Base-by-base conservation (phyloP, 1,140 invertebrate species). In the Alviniconcha marisindica region DNA sequence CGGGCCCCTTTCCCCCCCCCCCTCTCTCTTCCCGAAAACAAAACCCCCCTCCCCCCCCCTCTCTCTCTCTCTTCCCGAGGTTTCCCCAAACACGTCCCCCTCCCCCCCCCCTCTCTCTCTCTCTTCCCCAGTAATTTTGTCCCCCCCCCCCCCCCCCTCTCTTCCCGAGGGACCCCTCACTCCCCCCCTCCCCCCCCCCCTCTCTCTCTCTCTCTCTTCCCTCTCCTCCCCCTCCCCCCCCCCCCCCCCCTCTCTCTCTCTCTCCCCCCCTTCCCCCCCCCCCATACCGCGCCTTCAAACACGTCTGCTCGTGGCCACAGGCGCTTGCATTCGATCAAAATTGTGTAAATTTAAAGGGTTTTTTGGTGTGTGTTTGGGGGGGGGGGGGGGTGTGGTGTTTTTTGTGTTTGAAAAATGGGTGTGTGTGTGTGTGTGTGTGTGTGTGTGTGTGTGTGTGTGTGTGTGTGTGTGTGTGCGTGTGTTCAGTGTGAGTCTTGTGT, bases 401-500 rank as follows among this genome's bases (percentile, higher is more conserved):
- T 12, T 42, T 4, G 38, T 12, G 2, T 28, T 12, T 7, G 73
- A 18, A 12, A 10, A 21, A 18, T 28, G n/a, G 2, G 38, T 1
- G 18, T 76, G 38, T 76, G 36, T 42, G 38, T 42, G 73, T 73
- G 69, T 73, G 69, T 73, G 66, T 69, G 66, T 28, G 66, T 69
- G 66, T 69, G 36, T 31, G 36, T 69, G 66, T 33, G 69, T 33
- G 33, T 36, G 69, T 40, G 69, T 40, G 10, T 33, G 2, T 40
- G 69, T 73, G 69, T 12, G 69, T 38, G 40, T 40, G 33, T 73
- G 69, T 36, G 69, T 33, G 69, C 2, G 2, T 36, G n/a, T n/a
- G n/a, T n/a, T n/a, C n/a, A n/a, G n/a, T 38, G 33, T 12, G 28
- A 5, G 33, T 21, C 28, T 73, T 2, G n/a, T 38, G 69, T 73